A percentile compares a stretch with the other conserved stretches of the same genome.
These are phyloP conservation scores for Pardosa pseudoannulata DNA, from an alignment of 2,888 invertebrate species.

Conservation along the genomic window DNA sequence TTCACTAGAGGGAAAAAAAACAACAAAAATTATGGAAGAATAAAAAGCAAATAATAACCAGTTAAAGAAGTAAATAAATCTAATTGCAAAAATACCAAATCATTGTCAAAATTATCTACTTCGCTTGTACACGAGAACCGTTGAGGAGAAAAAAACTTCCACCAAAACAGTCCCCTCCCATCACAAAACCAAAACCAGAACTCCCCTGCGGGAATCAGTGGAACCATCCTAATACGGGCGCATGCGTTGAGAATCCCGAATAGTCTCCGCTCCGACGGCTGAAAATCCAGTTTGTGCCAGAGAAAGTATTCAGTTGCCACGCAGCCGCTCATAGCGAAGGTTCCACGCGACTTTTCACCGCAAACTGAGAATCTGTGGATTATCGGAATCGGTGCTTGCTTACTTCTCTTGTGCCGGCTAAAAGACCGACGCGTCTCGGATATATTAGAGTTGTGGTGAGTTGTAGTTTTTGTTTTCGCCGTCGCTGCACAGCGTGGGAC, in stretches of 20 bases:
- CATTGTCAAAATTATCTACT: conserved; percentile 12
- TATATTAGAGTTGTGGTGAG: conserved; percentile 16
- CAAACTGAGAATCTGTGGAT: conserved; percentile 33
- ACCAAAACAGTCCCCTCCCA: conserved; percentile 12
- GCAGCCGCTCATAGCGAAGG: neutral
- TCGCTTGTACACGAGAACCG: neutral
- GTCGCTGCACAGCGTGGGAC: neutral
- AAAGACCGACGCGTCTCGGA: conserved; percentile 50
- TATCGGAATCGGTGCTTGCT: conserved; percentile 31
- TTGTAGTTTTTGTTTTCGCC: neutral
- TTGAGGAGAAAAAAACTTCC: neutral
- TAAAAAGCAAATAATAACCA: neutral
- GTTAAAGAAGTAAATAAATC: neutral
- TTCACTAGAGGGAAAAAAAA: too few species aligned
- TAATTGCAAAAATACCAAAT: conserved; percentile 2
- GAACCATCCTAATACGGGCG: conserved; percentile 27
- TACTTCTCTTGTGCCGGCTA: neutral
- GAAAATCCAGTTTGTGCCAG: conserved; percentile 50
- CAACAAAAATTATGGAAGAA: too few species aligned
- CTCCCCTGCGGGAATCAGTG: conserved; percentile 26
- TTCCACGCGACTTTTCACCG: neutral
- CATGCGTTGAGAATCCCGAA: conserved; percentile 32
- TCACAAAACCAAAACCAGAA: neutral
- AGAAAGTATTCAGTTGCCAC: conserved; percentile 40
- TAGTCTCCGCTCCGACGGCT: conserved; percentile 22